These are phyloP conservation scores for Emys orbicularis DNA, from an alignment of 2,797 vertebrate genomes.

Conservation along the genomic window DNA sequence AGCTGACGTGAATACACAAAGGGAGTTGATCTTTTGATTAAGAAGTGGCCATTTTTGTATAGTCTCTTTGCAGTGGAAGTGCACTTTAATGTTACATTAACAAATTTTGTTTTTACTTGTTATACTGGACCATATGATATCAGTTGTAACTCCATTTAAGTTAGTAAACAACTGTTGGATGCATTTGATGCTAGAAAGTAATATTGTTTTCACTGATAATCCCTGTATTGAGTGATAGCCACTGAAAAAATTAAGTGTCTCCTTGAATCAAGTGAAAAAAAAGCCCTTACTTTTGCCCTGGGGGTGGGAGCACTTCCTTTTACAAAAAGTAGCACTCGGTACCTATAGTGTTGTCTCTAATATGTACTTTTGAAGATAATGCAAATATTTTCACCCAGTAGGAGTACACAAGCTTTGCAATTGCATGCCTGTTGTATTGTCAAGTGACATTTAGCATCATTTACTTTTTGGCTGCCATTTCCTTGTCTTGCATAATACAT, in stretches of 20 bases:
- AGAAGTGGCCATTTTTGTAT: not conserved
- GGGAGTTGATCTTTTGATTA: not conserved
- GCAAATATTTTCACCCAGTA: slow-evolving; percentile 40
- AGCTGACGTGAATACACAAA: not conserved
- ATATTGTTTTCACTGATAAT: not conserved
- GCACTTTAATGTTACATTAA: not conserved
- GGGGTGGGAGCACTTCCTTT: not conserved
- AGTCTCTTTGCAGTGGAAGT: not conserved
- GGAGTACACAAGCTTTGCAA: slow-evolving; percentile 45
- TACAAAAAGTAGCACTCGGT: not conserved
- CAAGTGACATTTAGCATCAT: slow-evolving; percentile 69
- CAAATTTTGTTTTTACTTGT: not conserved
- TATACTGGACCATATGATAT: not conserved
- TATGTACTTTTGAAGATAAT: slow-evolving; percentile 31
- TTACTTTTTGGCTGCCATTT: slow-evolving; percentile 73
- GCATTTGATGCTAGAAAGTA: not conserved
- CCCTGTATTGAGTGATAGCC: not conserved
- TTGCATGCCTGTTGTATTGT: slow-evolving; percentile 48
- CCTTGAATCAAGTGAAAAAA: not conserved
- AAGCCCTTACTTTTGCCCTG: not conserved
- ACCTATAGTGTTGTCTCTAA: not conserved
- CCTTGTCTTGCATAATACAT: slow-evolving; percentile 66
- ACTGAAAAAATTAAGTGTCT: not conserved
- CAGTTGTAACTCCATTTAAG: not conserved
- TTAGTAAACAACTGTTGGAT: slow-evolving; percentile 1